A percentile compares a stretch with the other conserved stretches of the same genome.
Evolutionary conservation across 1,140 invertebrate genomes (phyloP).

Genomic region (Branchinecta lindahli): DNA sequence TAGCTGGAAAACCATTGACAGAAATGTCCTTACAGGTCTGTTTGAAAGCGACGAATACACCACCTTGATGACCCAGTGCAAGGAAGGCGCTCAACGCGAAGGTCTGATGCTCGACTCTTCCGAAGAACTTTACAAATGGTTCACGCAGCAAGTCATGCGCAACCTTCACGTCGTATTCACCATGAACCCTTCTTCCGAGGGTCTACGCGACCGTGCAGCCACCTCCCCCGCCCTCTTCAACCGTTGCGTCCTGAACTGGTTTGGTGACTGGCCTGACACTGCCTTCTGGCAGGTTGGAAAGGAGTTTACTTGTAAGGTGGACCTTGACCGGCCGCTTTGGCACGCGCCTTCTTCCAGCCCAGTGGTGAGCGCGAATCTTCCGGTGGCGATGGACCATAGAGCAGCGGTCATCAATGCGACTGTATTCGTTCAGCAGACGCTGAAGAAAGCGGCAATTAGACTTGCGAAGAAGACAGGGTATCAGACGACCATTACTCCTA

Average conservation of each 20-base stretch:
- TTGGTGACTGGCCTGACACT: slow-evolving; percentile 85
- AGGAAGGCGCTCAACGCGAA: slow-evolving; percentile 94
- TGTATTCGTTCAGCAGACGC: slow-evolving; percentile 93
- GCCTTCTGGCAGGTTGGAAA: slow-evolving; percentile 49
- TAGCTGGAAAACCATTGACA: too few relatives aligned
- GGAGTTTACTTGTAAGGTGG: slow-evolving; percentile 68
- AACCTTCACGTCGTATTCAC: slow-evolving; percentile 99
- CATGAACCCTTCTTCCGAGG: slow-evolving; percentile 98
- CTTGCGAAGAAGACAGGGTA: slow-evolving; percentile 78
- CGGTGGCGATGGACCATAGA: slow-evolving; percentile 55
- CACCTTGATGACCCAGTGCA: slow-evolving; percentile 98
- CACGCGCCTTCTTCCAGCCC: slow-evolving; percentile 74
- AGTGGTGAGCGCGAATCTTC: slow-evolving; percentile 43
- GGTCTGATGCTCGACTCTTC: slow-evolving; percentile 96
- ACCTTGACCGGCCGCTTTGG: slow-evolving; percentile 67
- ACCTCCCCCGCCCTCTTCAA: slow-evolving; percentile 99
- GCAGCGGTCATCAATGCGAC: slow-evolving; percentile 95
- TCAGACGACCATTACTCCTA: slow-evolving; percentile 92
- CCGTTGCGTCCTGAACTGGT: slow-evolving; percentile 99
- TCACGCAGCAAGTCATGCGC: slow-evolving; percentile 94
- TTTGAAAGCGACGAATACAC: slow-evolving; percentile 78
- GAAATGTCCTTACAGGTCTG: neutral
- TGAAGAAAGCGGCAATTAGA: slow-evolving; percentile 81
- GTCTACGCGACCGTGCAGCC: slow-evolving; percentile 90
- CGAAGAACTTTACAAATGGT: slow-evolving; percentile 98